Evolutionary conservation across 1,140 invertebrate species (phyloP).

Genomic region (Wasmannia auropunctata): DNA sequence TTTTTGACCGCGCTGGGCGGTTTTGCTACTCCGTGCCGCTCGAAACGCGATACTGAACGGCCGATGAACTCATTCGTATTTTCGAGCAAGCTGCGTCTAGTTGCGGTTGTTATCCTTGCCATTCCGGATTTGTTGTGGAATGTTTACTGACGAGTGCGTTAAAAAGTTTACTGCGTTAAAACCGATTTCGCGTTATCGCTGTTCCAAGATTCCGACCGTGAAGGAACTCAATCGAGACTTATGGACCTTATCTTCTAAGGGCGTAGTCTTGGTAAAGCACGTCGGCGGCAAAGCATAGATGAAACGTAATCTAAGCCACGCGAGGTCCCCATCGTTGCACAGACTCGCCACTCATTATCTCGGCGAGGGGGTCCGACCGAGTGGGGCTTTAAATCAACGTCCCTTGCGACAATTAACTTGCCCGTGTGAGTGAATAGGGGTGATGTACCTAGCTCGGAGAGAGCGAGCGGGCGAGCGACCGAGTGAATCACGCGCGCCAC

Average conservation of each 20-base stretch:
- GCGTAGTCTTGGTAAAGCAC: slow-evolving; percentile 19
- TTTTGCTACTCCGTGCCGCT: not conserved
- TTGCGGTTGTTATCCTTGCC: not conserved
- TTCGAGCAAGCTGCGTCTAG: not conserved
- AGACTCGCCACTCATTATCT: slow-evolving; percentile 67
- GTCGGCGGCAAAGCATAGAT: slow-evolving; percentile 32
- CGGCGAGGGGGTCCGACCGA: slow-evolving; percentile 59
- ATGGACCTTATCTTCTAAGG: slow-evolving; percentile 4
- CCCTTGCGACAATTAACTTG: slow-evolving; percentile 75
- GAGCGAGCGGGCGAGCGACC: slow-evolving; percentile 65
- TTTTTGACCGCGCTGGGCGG: not conserved
- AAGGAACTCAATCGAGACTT: not conserved
- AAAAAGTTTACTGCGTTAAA: not conserved
- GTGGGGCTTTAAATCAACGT: slow-evolving; percentile 74
- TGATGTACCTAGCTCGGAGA: slow-evolving; percentile 65
- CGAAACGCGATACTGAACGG: not conserved
- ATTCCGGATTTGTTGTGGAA: not conserved
- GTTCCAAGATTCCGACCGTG: not conserved
- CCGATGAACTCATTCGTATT: not conserved
- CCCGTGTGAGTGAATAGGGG: slow-evolving; percentile 72
- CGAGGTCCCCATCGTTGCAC: slow-evolving; percentile 40
- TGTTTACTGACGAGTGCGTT: not conserved
- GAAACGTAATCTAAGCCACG: slow-evolving; percentile 63
- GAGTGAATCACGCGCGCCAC: slow-evolving; percentile 78
- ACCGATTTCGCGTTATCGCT: not conserved